A percentile compares a stretch with the other conserved stretches of the same genome.
phyloP scores from a whole-genome alignment of 2,888 invertebrate species.

The Tyria jacobaeae region DNA sequence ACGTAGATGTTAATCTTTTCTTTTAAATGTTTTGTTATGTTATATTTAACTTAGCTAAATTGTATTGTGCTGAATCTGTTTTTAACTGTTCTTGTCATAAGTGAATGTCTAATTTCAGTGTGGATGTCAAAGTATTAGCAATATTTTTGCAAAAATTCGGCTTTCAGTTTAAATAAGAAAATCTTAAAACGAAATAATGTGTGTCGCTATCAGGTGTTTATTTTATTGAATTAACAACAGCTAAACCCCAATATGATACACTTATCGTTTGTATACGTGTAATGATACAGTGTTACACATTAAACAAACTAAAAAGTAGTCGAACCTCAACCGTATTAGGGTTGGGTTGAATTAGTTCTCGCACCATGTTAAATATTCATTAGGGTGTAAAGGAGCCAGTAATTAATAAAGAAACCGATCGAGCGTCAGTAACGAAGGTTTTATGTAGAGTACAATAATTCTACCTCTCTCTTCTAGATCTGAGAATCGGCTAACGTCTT shows the following conservation, averaged over 20 bases:
- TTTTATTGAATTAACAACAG: constrained; percentile 78
- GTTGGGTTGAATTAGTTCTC: constrained; percentile 66
- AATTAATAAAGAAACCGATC: constrained; percentile 72
- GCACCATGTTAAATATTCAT: constrained; percentile 71
- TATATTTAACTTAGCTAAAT: not conserved
- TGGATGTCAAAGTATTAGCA: constrained; percentile 75
- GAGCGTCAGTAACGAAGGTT: constrained; percentile 63
- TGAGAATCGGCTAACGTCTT: too few relatives aligned
- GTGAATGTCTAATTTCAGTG: constrained; percentile 65
- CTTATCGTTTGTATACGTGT: constrained; percentile 80
- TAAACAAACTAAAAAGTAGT: constrained; percentile 73
- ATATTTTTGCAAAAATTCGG: constrained; percentile 81
- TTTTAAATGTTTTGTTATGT: constrained; percentile 33
- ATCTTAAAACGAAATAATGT: constrained; percentile 81
- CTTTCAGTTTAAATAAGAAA: constrained; percentile 82
- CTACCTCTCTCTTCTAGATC: too few relatives aligned
- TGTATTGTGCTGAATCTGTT: constrained; percentile 54
- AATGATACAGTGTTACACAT: constrained; percentile 79
- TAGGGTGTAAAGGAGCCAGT: constrained; percentile 69
- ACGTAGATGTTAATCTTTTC: constrained; percentile 37
- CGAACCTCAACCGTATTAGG: constrained; percentile 57
- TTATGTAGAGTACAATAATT: constrained; percentile 47
- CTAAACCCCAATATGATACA: constrained; percentile 73
- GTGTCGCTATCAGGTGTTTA: constrained; percentile 72
- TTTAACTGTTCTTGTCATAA: constrained; percentile 58